These are phyloP conservation scores for Sphaerophoria rueppellii DNA, from an alignment of 2,888 invertebrate species.

Conservation along the genomic window DNA sequence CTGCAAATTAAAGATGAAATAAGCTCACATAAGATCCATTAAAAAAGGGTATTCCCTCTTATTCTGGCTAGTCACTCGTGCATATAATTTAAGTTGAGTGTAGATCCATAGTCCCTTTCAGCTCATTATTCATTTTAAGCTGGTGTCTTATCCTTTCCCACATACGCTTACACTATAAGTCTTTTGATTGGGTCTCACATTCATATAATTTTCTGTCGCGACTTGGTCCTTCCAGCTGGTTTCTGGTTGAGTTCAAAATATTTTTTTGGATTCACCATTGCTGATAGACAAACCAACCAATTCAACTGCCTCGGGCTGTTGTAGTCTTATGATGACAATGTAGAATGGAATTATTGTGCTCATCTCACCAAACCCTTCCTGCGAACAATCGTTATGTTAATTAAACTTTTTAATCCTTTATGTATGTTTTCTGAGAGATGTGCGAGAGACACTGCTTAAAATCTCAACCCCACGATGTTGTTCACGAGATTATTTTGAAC, in stretches of 20 bases:
- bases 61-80: neutral
- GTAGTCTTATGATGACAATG: neutral
- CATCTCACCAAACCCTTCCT: constrained; percentile 3
- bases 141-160: neutral
- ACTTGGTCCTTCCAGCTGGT: neutral
- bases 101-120: constrained; percentile 24
- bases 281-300: neutral
- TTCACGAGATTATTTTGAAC: constrained; percentile 17
- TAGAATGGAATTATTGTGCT: constrained; percentile 33
- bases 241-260: neutral
- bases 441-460: constrained; percentile 21
- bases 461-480: constrained; percentile 9
- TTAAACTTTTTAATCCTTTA: constrained; percentile 72
- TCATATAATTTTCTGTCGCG: neutral
- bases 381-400: constrained; percentile 62
- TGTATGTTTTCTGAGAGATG: constrained; percentile 26
- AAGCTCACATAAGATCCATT: neutral
- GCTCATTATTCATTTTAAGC: constrained; percentile 51
- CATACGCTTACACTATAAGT: neutral
- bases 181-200: neutral
- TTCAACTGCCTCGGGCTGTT: constrained; percentile 27
- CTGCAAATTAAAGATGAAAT: neutral
- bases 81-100: constrained; percentile 13
- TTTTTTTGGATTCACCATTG: too few species aligned
- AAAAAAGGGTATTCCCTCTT: neutral